phyloP scores from a whole-genome alignment of 2,797 vertebrate genomes.

The Saxicola maurus region DNA sequence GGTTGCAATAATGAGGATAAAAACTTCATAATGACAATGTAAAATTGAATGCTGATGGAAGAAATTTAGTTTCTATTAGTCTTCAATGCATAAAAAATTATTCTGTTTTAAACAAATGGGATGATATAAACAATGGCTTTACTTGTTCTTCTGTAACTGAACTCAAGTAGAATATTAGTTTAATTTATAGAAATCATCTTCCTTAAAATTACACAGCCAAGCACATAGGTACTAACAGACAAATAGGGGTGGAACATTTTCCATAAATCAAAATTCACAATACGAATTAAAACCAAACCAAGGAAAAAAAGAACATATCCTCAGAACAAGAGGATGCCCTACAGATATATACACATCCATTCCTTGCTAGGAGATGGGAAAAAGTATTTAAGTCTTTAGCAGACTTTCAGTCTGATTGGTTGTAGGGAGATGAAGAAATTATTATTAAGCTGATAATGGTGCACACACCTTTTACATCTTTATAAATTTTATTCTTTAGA shows the following conservation, averaged over 20 bases:
- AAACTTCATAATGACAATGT: not conserved
- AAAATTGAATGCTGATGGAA: not conserved
- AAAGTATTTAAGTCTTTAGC: not conserved
- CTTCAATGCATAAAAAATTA: not conserved
- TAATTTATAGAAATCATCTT: not conserved
- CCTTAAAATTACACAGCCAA: not conserved
- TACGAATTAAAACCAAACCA: not conserved
- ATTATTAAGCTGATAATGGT: not conserved
- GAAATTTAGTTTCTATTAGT: not conserved
- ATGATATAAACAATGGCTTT: not conserved
- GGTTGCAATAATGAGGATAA: not conserved
- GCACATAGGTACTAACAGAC: not conserved
- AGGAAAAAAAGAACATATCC: not conserved
- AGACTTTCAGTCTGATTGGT: not conserved
- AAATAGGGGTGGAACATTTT: not conserved
- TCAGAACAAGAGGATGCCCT: not conserved
- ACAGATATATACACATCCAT: not conserved
- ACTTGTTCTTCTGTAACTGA: not conserved
- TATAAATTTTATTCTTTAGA: not conserved
- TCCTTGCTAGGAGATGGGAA: not conserved
- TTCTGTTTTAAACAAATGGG: not conserved
- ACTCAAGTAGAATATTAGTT: not conserved
- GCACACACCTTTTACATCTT: not conserved
- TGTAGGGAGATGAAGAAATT: not conserved
- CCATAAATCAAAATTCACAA: not conserved